Percentiles rank a stretch among this genome's conserved stretches.
Evolutionary conservation across 1,140 invertebrate genomes (phyloP).

Genomic region (Papilio glaucus): DNA sequence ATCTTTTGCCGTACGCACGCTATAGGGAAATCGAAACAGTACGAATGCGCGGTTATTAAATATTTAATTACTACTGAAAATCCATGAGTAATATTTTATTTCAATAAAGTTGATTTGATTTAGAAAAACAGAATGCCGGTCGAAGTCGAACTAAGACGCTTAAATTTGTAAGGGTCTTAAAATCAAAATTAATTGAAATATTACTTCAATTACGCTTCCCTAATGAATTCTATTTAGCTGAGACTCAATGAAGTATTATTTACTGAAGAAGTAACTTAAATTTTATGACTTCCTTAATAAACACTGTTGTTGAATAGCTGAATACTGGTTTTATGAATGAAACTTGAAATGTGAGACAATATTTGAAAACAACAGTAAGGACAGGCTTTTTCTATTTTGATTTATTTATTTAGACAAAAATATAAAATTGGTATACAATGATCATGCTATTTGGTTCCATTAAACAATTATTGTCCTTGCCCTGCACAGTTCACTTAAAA

Average conservation of each 20-base stretch:
- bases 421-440: too few species aligned
- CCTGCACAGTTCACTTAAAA: too few species aligned
- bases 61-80: background rate
- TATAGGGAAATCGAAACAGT: too few species aligned
- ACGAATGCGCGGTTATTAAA: too few species aligned
- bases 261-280: background rate
- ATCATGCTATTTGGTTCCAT: too few species aligned
- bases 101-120: background rate
- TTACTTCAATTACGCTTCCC: background rate
- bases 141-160: background rate
- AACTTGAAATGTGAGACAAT: too few species aligned
- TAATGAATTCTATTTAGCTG: slow-evolving; percentile 15
- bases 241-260: slow-evolving; percentile 2
- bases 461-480: too few species aligned
- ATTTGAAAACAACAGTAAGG: too few species aligned
- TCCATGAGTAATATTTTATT: background rate
- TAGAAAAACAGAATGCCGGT: background rate
- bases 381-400: too few species aligned
- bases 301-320: background rate
- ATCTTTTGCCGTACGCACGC: too few species aligned
- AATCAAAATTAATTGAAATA: slow-evolving; percentile 17
- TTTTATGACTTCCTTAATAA: background rate
- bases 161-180: background rate
- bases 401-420: too few species aligned
- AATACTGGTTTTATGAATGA: background rate